Base-by-base conservation (phyloP, 2,113 vertebrate genomes). In the Noturus placidus region DNA sequence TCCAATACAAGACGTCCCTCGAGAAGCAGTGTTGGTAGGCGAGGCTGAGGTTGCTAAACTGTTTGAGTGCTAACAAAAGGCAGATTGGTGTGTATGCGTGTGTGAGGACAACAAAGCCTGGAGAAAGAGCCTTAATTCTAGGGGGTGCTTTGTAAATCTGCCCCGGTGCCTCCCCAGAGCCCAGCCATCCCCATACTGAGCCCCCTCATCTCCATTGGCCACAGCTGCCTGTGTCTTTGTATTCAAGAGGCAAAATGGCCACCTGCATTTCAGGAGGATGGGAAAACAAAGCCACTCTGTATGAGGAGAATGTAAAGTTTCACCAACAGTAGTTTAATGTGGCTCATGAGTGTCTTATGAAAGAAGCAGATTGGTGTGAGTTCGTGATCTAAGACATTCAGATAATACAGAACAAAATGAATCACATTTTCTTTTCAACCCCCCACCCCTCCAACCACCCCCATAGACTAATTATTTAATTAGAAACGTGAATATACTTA, bases 211-310 rank as follows among this genome's bases (percentile, higher is more conserved):
- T 77, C 87, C 61, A 87, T 74, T 82, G 86, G 83, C 61, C 88
- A 89, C 82, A 88, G 79, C 90, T 86, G 86, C 82, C 42, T 83
- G 56, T 87, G 78, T 86, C 82, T 88, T 77, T 85, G 86, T 86
- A 87, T 88, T 89, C 17, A 57, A 56, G 52, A 69, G 80, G 61
- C 54, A 65, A 79, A 65, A 52, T 35, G 83, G 76, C 86, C 90
- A 87, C 79, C 88, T 89, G 86, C 90, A 87, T 88, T 83, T 89
- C 82, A 67, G 78, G 67, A 19, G 63, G 17, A 14, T 59, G 35
- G 20, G 2, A 57, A 88, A 72, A 88, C 78, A 89, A 87, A 89
- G 52, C 52, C 88, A 86, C 78, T 65, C 10, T 19, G 35, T 35
- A 35, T 82, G 27, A 78, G 46, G 77, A 35, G 70, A 89, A 90